These are phyloP conservation scores for Eupithecia centaureata DNA, from an alignment of 2,888 invertebrate genomes.

Conservation along the genomic window DNA sequence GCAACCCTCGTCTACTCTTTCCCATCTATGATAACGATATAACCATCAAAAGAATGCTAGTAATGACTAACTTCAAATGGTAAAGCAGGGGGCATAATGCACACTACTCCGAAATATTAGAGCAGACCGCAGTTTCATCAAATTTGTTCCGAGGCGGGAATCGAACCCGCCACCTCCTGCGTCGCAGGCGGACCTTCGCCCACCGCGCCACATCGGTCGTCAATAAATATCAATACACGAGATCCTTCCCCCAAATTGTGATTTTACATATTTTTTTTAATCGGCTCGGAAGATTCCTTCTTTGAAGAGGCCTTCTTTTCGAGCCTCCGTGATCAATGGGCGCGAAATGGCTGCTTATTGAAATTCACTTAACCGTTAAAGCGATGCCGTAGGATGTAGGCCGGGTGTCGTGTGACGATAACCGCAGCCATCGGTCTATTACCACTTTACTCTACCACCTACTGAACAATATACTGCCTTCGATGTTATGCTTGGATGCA, in stretches of 20 bases:
- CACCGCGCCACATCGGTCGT: no score
- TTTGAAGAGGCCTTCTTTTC: no score
- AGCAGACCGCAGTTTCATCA: background rate
- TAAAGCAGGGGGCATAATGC: background rate
- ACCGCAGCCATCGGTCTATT: constrained; percentile 28
- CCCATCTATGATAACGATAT: background rate
- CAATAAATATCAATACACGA: no score
- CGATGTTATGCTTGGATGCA: background rate
- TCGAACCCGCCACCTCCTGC: no score
- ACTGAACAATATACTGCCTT: background rate
- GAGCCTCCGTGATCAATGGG: no score
- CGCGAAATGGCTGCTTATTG: constrained; percentile 1
- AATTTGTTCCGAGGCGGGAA: no score
- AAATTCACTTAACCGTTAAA: constrained; percentile 21
- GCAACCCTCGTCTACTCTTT: background rate
- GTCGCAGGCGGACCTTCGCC: no score
- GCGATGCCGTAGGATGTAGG: constrained; percentile 20
- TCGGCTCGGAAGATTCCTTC: no score
- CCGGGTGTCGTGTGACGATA: constrained; percentile 38
- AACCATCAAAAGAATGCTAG: background rate
- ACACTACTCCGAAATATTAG: background rate
- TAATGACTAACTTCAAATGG: background rate
- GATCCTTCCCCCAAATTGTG: no score
- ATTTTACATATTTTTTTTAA: no score
- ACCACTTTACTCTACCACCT: background rate